Evolutionary conservation across 2,113 vertebrate genomes (phyloP).

Genomic region (Nyctibius bracteatus): DNA sequence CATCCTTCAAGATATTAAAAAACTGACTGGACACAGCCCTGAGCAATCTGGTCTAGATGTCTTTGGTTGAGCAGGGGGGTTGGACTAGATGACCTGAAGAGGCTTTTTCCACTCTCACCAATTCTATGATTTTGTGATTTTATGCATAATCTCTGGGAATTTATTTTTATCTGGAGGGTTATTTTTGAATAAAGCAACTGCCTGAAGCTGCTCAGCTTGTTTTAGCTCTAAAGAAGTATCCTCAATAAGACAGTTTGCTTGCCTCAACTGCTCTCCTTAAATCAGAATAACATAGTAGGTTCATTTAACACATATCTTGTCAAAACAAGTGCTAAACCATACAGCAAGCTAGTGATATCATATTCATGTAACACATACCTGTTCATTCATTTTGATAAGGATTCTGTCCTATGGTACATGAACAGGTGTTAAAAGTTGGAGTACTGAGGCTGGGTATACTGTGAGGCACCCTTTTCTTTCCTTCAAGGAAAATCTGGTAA

Average conservation of each 20-base stretch:
- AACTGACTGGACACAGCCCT: not conserved
- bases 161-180: not conserved
- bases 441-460: not conserved
- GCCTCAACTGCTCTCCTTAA: not conserved
- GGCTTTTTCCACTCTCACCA: not conserved
- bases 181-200: not conserved
- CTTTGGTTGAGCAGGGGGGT: fast-evolving
- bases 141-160: not conserved
- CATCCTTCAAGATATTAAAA: not conserved
- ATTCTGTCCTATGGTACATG: not conserved
- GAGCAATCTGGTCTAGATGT: too few relatives aligned
- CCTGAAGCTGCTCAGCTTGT: not conserved
- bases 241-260: not conserved
- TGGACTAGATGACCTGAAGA: not conserved
- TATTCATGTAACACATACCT: not conserved
- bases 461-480: not conserved
- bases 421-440: not conserved
- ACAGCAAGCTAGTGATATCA: not conserved
- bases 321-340: not conserved
- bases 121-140: not conserved
- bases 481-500: not conserved
- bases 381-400: not conserved
- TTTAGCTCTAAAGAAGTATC: not conserved
- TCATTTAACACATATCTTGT: not conserved
- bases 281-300: not conserved